Conservation (phyloP, 2,888 invertebrate genomes). For the Dryocosmus kuriphilus region DNA sequence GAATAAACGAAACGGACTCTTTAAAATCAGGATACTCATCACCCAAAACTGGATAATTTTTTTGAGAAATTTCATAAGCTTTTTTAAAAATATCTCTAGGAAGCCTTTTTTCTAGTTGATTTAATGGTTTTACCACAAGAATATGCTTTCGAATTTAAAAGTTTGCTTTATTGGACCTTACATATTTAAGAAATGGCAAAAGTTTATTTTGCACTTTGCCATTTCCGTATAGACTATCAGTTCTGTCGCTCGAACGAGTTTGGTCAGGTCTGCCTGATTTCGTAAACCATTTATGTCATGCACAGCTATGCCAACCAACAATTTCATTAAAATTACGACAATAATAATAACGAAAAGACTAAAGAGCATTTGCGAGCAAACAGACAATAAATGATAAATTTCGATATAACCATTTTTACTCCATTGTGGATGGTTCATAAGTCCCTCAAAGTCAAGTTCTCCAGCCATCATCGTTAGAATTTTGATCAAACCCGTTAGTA, state of each 20-base stretch:
- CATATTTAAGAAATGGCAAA: slow-evolving; percentile 73
- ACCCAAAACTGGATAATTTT: slow-evolving; percentile 64
- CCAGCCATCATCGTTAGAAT: slow-evolving; percentile 77
- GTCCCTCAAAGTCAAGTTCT: slow-evolving; percentile 74
- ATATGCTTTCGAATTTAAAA: slow-evolving; percentile 76
- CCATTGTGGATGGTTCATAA: no score
- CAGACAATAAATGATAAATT: slow-evolving; percentile 71
- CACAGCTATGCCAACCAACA: slow-evolving; percentile 77
- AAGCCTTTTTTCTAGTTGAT: slow-evolving; percentile 77
- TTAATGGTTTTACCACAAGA: slow-evolving; percentile 77
- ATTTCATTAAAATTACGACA: slow-evolving; percentile 76
- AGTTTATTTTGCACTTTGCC: slow-evolving; percentile 76
- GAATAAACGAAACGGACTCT: slow-evolving; percentile 64
- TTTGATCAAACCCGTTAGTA: slow-evolving; percentile 74
- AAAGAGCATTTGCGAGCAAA: slow-evolving; percentile 75
- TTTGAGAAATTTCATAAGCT: no score
- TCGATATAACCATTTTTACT: no score
- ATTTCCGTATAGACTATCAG: slow-evolving; percentile 78
- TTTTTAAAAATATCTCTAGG: no score
- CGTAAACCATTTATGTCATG: no score
- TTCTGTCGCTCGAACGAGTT: slow-evolving; percentile 78
- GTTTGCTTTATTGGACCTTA: slow-evolving; percentile 75
- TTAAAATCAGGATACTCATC: slow-evolving; percentile 61
- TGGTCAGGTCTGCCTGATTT: no score
- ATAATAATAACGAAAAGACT: slow-evolving; percentile 76